Conservation (phyloP, 2,113 vertebrate genomes). For the Callaeas wilsoni region DNA sequence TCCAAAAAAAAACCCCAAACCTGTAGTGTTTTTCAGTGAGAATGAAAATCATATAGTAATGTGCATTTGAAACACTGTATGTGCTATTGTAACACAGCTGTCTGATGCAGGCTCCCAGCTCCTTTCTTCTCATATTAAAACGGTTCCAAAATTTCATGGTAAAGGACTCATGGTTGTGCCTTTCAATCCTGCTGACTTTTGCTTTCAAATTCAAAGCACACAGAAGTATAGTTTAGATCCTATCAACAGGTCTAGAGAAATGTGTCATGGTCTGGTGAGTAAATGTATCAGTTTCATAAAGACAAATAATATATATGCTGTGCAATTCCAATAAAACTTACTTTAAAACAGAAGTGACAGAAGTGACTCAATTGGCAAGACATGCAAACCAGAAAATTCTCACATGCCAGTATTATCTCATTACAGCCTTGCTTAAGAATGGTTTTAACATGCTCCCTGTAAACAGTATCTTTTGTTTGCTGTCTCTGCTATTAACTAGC, state of each 20-base stretch:
- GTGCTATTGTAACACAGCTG: background rate
- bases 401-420: background rate
- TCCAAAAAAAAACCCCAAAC: background rate
- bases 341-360: conserved; percentile 5
- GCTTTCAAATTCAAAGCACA: background rate
- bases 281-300: conserved; percentile 10
- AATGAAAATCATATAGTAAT: background rate
- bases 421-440: conserved; percentile 42
- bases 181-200: conserved; percentile 10
- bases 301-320: conserved; percentile 15
- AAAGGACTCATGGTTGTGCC: background rate
- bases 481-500: background rate
- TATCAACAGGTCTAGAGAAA: background rate
- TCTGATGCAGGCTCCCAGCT: background rate
- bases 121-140: background rate
- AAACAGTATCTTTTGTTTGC: conserved; percentile 17
- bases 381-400: background rate
- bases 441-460: background rate
- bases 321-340: background rate
- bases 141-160: background rate
- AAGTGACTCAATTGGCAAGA: conserved; percentile 6
- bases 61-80: background rate
- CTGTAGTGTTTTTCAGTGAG: background rate
- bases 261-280: background rate
- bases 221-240: background rate